Evolutionary conservation across 2,797 vertebrate genomes (phyloP).

Genomic region (Sebastes steindachneri): DNA sequence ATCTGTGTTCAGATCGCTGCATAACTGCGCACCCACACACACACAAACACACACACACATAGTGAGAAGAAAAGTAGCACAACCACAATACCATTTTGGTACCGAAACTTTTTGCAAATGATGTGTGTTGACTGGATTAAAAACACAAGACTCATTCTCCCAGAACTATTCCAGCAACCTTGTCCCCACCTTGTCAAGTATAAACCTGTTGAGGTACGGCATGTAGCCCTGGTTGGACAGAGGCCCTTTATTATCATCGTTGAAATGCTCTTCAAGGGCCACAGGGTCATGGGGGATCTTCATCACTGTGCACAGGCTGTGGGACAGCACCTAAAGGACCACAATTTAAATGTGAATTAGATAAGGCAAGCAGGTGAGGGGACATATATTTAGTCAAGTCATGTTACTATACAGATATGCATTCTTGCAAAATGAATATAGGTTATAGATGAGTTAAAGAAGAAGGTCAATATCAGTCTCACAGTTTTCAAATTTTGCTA

Average conservation of each 20-base stretch:
- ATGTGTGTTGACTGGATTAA: not conserved
- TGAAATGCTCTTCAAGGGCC: constrained; percentile 94
- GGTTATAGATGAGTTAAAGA: not conserved
- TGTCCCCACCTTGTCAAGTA: constrained; percentile 92
- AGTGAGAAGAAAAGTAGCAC: no score
- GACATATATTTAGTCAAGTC: not conserved
- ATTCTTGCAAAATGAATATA: not conserved
- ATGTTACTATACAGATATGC: not conserved
- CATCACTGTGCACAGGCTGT: constrained; percentile 94
- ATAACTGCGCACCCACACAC: not conserved
- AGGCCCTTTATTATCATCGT: constrained; percentile 91
- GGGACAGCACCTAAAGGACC: constrained; percentile 90
- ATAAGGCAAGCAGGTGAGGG: not conserved
- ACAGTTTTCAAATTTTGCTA: not conserved
- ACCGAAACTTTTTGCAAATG: not conserved
- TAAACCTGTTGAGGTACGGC: constrained; percentile 96
- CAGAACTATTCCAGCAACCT: not conserved
- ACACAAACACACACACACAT: not conserved
- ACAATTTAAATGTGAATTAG: not conserved
- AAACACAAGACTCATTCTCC: not conserved
- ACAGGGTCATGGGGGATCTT: constrained; percentile 93
- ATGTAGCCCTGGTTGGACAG: constrained; percentile 98
- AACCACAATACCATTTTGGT: not conserved
- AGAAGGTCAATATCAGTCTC: not conserved
- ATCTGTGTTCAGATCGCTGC: not conserved